phyloP scores from a whole-genome alignment of 2,888 invertebrate species.

The Phanerotoma sp. region DNA sequence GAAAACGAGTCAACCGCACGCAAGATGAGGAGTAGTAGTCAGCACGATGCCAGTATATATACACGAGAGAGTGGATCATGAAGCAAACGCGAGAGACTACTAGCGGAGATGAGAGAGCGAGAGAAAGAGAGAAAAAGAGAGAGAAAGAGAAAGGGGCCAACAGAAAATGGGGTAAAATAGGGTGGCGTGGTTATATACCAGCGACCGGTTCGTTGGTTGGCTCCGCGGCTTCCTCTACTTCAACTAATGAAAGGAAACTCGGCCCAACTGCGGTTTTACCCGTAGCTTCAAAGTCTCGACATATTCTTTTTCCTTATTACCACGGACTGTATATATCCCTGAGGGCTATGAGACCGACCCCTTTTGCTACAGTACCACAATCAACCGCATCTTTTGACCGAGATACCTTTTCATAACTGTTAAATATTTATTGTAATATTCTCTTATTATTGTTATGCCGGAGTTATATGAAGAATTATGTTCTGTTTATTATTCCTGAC shows the following conservation, averaged over 20 bases:
- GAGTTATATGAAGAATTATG: not conserved
- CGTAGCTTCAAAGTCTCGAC: slow-evolving; percentile 51
- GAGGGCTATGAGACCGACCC: not conserved
- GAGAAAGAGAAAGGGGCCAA: slow-evolving; percentile 24
- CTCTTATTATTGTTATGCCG: not conserved
- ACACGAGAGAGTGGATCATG: slow-evolving; percentile 51
- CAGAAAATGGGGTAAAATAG: slow-evolving; percentile 33
- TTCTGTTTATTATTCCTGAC: not conserved
- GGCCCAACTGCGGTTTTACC: slow-evolving; percentile 43
- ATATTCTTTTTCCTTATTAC: slow-evolving; percentile 45
- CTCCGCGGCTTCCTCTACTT: slow-evolving; percentile 45
- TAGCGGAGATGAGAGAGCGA: slow-evolving; percentile 27
- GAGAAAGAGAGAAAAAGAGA: slow-evolving; percentile 24
- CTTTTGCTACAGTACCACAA: not conserved
- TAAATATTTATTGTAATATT: not conserved
- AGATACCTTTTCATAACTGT: not conserved
- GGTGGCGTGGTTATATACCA: slow-evolving; percentile 39
- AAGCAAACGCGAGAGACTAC: slow-evolving; percentile 39
- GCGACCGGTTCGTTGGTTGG: slow-evolving; percentile 45
- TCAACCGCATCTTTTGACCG: not conserved
- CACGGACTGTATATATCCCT: not conserved
- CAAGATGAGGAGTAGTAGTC: slow-evolving; percentile 54
- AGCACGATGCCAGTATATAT: slow-evolving; percentile 44
- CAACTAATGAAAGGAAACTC: slow-evolving; percentile 58
- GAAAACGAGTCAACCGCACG: slow-evolving; percentile 58